A percentile compares a stretch with the other conserved stretches of the same genome.
These are phyloP conservation scores for Aplysina aerophoba DNA, from an alignment of 37 sponge, comb jelly and placozoan genomes.

Conservation along the genomic window DNA sequence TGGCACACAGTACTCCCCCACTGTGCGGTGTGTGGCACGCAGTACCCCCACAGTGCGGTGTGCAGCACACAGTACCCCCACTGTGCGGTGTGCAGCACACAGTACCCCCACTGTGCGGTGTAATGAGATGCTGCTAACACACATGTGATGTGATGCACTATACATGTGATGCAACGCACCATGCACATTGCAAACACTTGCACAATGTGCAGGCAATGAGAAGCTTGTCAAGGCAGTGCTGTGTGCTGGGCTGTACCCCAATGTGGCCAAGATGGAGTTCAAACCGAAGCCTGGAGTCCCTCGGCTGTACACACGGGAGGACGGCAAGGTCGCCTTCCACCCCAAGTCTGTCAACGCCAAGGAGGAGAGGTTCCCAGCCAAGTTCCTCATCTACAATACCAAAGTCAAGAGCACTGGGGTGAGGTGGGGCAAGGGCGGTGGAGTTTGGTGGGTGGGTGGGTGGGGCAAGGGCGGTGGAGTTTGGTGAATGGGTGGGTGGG, in stretches of 20 bases:
- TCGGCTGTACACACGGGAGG: constrained; percentile 54
- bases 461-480: background rate
- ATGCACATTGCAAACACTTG: no score
- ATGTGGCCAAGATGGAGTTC: constrained; percentile 67
- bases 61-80: no score
- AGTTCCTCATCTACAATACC: constrained; percentile 75
- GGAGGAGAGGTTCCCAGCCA: constrained; percentile 34
- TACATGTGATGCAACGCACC: background rate
- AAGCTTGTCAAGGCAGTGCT: constrained; percentile 79
- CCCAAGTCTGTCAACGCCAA: constrained; percentile 77
- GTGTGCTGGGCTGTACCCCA: constrained; percentile 87
- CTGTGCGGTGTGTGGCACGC: no score
- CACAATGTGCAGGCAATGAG: constrained; percentile 44
- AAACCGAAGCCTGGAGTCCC: constrained; percentile 28
- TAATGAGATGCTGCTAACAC: background rate
- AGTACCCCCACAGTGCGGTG: no score
- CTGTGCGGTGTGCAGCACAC: no score
- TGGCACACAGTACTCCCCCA: no score
- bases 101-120: no score
- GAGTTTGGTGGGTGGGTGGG: no score
- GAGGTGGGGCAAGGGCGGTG: background rate
- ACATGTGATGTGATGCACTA: background rate
- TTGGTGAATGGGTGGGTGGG: no score
- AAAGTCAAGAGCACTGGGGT: constrained; percentile 53
- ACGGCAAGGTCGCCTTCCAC: constrained; percentile 71